A percentile compares a stretch with the other conserved stretches of the same genome.
Conservation (phyloP, 2,113 vertebrate genomes). For the Dolichotis patagonum region DNA sequence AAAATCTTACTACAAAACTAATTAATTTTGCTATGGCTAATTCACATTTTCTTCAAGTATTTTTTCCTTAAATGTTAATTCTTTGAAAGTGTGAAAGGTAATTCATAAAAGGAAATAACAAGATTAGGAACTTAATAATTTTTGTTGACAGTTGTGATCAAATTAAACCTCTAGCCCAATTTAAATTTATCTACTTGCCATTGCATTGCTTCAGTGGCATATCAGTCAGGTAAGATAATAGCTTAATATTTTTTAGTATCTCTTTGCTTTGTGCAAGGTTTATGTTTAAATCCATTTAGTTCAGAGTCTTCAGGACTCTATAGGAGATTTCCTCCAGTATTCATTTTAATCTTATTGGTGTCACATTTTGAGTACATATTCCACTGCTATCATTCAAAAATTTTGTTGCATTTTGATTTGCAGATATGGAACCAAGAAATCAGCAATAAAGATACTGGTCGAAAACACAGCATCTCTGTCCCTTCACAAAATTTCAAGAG, state of each 20-base stretch:
- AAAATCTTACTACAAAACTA: constrained; percentile 3
- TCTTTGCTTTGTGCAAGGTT: constrained; percentile 41
- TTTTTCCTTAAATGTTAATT: constrained; percentile 36
- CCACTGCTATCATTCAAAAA: not conserved
- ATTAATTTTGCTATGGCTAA: constrained; percentile 28
- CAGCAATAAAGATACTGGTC: constrained; percentile 26
- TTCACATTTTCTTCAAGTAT: constrained; percentile 43
- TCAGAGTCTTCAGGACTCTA: not conserved
- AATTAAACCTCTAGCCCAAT: not conserved
- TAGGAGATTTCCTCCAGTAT: not conserved
- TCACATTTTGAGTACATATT: constrained; percentile 36
- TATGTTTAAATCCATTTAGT: not conserved
- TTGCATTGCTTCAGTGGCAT: not conserved
- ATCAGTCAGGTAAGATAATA: not conserved
- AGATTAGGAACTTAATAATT: not conserved
- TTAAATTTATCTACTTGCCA: constrained; percentile 32
- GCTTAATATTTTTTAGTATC: constrained; percentile 15
- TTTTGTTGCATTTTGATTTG: constrained; percentile 55
- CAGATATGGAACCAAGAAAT: constrained; percentile 51
- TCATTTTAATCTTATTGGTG: constrained; percentile 39
- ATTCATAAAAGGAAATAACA: constrained; percentile 28
- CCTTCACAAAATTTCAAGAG: constrained; percentile 26
- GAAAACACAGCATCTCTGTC: constrained; percentile 25
- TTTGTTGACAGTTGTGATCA: constrained; percentile 4
- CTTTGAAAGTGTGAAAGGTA: not conserved